Conservation (phyloP, 2,888 invertebrate species). For the Choristoneura rosaceana region DNA sequence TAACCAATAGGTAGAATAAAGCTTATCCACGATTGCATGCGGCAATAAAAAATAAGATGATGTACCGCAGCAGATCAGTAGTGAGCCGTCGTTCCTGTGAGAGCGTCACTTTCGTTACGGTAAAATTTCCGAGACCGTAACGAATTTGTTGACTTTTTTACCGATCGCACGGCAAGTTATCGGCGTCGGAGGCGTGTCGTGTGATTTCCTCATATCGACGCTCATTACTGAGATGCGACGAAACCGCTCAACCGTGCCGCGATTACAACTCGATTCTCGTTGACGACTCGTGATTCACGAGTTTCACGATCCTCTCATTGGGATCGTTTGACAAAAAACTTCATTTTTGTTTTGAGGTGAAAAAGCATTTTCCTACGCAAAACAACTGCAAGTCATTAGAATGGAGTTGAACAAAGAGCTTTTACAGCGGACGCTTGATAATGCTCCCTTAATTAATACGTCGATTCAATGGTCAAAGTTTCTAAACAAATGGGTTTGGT, state of each 20-base stretch:
- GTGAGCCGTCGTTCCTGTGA: slow-evolving; percentile 38
- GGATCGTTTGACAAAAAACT: slow-evolving; percentile 51
- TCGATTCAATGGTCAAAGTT: slow-evolving; percentile 12
- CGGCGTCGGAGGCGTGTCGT: slow-evolving; percentile 54
- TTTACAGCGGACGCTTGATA: slow-evolving; percentile 11
- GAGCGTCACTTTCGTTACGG: slow-evolving; percentile 54
- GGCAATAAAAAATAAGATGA: slow-evolving; percentile 8
- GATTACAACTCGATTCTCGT: slow-evolving; percentile 73
- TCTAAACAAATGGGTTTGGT: slow-evolving; percentile 1
- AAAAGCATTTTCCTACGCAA: neutral
- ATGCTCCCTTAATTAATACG: slow-evolving; percentile 5
- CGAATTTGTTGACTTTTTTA: slow-evolving; percentile 70
- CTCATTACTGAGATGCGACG: slow-evolving; percentile 67
- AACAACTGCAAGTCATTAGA: slow-evolving; percentile 14
- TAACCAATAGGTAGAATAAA: slow-evolving; percentile 1
- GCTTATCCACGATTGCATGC: neutral
- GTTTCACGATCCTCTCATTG: slow-evolving; percentile 71
- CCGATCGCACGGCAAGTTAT: slow-evolving; percentile 62
- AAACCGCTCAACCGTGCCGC: slow-evolving; percentile 68
- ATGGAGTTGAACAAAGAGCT: slow-evolving; percentile 8
- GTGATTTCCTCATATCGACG: slow-evolving; percentile 68
- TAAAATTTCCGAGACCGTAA: slow-evolving; percentile 56
- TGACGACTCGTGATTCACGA: slow-evolving; percentile 78
- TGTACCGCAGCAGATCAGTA: slow-evolving; percentile 22
- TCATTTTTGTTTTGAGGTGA: slow-evolving; percentile 9